A percentile compares a stretch with the other conserved stretches of the same genome.
phyloP scores from a whole-genome alignment of 2,113 vertebrate species.

The Cariama cristata region DNA sequence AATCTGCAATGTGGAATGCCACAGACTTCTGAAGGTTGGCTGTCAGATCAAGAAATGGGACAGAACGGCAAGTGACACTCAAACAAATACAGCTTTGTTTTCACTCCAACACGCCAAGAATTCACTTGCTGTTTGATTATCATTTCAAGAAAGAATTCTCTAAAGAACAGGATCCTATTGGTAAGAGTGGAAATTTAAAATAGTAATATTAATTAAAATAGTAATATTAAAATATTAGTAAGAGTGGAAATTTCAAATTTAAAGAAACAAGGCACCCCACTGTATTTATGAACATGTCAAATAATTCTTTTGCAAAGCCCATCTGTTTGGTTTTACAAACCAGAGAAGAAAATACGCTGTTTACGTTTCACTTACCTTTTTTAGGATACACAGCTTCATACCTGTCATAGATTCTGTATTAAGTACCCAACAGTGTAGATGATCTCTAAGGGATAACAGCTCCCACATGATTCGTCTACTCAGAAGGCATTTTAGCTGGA shows the following conservation, averaged over 20 bases:
- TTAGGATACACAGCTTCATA: not conserved
- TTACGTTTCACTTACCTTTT: not conserved
- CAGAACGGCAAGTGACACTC: not conserved
- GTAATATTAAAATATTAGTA: not conserved
- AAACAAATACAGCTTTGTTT: not conserved
- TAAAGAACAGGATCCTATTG: not conserved
- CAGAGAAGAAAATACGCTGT: accelerated
- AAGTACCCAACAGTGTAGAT: not conserved
- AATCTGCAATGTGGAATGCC: not conserved
- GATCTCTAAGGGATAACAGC: not conserved
- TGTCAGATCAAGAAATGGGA: not conserved
- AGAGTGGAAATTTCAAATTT: not conserved
- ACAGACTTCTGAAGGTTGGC: not conserved
- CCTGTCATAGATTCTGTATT: not conserved
- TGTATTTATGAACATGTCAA: not conserved
- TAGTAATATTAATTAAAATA: too few relatives aligned
- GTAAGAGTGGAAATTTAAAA: not conserved
- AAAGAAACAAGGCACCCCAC: not conserved
- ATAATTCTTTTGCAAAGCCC: not conserved
- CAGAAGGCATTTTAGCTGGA: not conserved
- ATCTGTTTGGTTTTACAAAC: not conserved
- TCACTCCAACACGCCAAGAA: not conserved
- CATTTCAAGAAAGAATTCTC: not conserved
- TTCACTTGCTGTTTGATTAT: accelerated
- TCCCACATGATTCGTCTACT: accelerated